phyloP scores from a whole-genome alignment of 2,797 vertebrate genomes.

The Myripristis murdjan region DNA sequence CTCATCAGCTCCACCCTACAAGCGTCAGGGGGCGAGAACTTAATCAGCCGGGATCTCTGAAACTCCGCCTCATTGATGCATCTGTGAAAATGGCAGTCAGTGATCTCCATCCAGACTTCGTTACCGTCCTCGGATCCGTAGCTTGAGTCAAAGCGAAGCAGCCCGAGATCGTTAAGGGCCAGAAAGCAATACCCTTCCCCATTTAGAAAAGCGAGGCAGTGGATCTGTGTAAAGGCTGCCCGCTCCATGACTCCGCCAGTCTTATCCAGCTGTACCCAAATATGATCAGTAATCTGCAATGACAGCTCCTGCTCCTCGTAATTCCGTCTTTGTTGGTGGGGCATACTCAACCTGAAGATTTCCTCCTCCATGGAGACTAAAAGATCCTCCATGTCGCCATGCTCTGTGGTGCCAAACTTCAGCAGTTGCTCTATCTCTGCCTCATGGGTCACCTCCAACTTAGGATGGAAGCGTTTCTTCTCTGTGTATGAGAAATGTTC shows the following conservation, averaged over 20 bases:
- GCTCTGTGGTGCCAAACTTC: conserved; percentile 93
- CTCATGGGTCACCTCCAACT: conserved; percentile 91
- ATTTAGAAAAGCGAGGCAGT: conserved; percentile 93
- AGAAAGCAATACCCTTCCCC: conserved; percentile 91
- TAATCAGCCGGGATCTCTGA: conserved; percentile 87
- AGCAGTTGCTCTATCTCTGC: conserved; percentile 93
- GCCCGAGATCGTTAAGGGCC: conserved; percentile 91
- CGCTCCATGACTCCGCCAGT: conserved; percentile 86
- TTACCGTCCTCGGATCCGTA: conserved; percentile 88
- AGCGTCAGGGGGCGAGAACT: conserved; percentile 91
- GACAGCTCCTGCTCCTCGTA: conserved; percentile 95
- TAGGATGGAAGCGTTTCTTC: conserved; percentile 93
- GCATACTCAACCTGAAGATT: conserved; percentile 85
- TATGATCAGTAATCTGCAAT: conserved; percentile 93
- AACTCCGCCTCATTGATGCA: conserved; percentile 91
- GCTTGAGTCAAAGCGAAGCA: conserved; percentile 86
- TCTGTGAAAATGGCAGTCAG: conserved; percentile 89
- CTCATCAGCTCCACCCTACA: conserved; percentile 95
- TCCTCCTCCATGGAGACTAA: conserved; percentile 92
- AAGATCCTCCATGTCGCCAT: conserved; percentile 92
- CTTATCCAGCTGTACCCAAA: conserved; percentile 92
- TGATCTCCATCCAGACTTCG: conserved; percentile 90
- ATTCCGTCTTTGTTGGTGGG: conserved; percentile 85
- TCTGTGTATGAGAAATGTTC: conserved; percentile 93
- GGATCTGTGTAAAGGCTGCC: conserved; percentile 89